Conservation (phyloP, 1,140 invertebrate species). For the Pantala flavescens region DNA sequence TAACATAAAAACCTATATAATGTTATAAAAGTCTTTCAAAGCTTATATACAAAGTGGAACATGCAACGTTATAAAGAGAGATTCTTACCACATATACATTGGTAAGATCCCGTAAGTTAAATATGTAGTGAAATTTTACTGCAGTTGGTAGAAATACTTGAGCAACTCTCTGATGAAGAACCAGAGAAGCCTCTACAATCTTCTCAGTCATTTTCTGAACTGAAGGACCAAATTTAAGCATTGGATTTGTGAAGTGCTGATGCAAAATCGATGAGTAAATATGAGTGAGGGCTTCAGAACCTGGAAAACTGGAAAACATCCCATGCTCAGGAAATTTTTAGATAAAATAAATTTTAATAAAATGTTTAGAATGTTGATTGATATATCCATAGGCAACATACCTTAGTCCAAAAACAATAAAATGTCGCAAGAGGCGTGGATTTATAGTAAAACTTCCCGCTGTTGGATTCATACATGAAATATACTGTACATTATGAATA, state of each 20-base stretch:
- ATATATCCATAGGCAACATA: no score
- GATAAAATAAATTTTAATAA: constrained; percentile 12
- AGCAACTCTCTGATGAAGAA: constrained; percentile 65
- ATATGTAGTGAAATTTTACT: constrained; percentile 89
- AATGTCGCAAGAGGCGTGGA: constrained; percentile 82
- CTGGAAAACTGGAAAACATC: constrained; percentile 58
- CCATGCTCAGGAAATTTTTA: constrained; percentile 4
- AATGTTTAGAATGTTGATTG: neutral
- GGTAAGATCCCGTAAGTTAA: constrained; percentile 84
- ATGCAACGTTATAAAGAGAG: neutral
- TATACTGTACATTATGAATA: constrained; percentile 87
- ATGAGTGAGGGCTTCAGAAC: constrained; percentile 61
- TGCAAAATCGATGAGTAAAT: constrained; percentile 75
- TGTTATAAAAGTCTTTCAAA: neutral
- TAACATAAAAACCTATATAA: no score
- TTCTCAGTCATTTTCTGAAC: constrained; percentile 48
- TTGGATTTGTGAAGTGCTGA: constrained; percentile 60
- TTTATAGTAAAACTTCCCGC: constrained; percentile 92
- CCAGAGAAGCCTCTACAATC: constrained; percentile 60
- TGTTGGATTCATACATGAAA: constrained; percentile 93
- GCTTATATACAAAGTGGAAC: neutral
- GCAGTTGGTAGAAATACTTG: constrained; percentile 79
- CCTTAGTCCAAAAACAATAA: constrained; percentile 83
- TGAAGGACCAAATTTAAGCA: constrained; percentile 50
- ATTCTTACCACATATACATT: constrained; percentile 70